Base-by-base conservation (phyloP, 2,888 invertebrate species). In the Artemia sinica region DNA sequence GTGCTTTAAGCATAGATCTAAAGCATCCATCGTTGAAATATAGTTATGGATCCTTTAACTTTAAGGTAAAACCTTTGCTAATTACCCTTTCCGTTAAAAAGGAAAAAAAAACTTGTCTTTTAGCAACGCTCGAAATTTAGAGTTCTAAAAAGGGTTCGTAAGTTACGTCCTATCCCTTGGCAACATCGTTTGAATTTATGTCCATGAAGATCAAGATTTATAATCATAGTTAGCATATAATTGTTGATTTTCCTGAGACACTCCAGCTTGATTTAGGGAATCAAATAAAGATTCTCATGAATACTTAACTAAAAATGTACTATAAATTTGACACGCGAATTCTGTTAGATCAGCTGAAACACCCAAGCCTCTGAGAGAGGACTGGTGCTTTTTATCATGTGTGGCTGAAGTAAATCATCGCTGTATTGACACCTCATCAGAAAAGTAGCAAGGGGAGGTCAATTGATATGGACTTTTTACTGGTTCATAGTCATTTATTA, bases 221-320 rank as follows among this genome's bases (percentile, higher is more conserved):
- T 28, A 18, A 11, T 10, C 63, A 58, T 58, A n/a, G 63, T 58
- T 58, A 58, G 63, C 63, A 58, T 58, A 58, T 58, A 58, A 58
- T 58, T 58, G 63, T 58, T 58, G 63, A 58, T 58, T 58, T 58
- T 58, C 63, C 63, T 58, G 12, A 58, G 63, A 58, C 63, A 58
- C 28, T 28, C 63, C 9, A 10, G 14, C 28, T 58, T 58, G 63
- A 58, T 58, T 58, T 58, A 58, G 63, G 63, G 63, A 11, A 58
- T 58, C 63, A 58, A 58, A 58, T 58, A 58, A n/a, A 58, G 63
- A 28, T 58, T 58, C 63, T 58, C 63, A 58, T 58, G 63, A 58
- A 58, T 58, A 58, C 63, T 58, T 58, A 11, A 58, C 14, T 58
- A 58, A 58, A 58, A 58, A 58, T 58, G 63, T 18, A 58, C 63